Evolutionary conservation across 2,797 vertebrate species (phyloP), one percentile per base, ranked within the genome.

Genomic region (Borostomias antarcticus): DNA sequence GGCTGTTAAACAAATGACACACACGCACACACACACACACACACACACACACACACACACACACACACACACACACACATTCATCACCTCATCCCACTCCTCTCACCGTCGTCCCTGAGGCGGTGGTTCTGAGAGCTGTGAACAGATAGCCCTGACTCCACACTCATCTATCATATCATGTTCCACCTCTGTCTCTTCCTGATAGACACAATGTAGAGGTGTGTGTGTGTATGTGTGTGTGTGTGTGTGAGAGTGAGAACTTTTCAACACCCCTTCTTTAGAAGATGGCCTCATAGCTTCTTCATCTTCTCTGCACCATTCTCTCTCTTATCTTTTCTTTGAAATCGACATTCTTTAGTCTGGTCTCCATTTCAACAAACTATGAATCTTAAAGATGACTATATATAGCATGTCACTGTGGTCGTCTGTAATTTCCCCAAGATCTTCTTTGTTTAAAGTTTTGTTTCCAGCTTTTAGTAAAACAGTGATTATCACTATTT

Each of bases 151-250:
- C 63, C 72, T 57, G 33, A 25, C n/a, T n/a, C n/a, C n/a, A n/a
- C n/a, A 52, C 72, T 69, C 51, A 28, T 40, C 17, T 58, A 33
- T 64, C 5, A 48, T 69, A 58, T 80, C 64, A 61, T 57, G 29
- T 66, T 58, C 28, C 68, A 63, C 30, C 30, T 30, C 52, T n/a
- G 58, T 58, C 65, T 37, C 51, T 23, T 30, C 21, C 53, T 65
- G 64, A 53, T 28, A 40, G 57, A 70, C 56, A 69, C 58, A 66
- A 66, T 69, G 67, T 62, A 54, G 65, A 11, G 19, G 25, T 66
- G 59, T 32, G 58, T 64, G 53, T 4, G 7, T 26, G 53, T 58
- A 35, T 37, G 21, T 64, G 26, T 59, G 30, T 26, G 33, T 32
- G 40, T 60, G 19, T 56, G 25, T 54, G n/a, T 57, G 29, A 19